These are phyloP conservation scores for Hyperopisus bebe DNA, from an alignment of 2,113 vertebrate genomes.

Conservation along the genomic window DNA sequence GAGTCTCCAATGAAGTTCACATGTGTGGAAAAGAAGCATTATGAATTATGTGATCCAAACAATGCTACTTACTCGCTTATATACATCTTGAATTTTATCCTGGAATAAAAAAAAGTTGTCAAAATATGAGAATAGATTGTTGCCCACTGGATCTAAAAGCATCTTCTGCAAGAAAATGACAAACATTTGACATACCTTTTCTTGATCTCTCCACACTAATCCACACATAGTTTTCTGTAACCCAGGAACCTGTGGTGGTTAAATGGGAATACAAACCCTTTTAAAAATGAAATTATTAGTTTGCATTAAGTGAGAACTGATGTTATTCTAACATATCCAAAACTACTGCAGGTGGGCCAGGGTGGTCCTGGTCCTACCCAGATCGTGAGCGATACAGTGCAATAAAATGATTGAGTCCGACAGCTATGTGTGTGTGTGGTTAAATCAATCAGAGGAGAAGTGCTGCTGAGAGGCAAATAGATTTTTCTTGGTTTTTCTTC, in stretches of 20 bases:
- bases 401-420: not conserved
- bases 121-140: slow-evolving; percentile 34
- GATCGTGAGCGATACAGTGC: not conserved
- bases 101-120: slow-evolving; percentile 6
- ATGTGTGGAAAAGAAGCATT: not conserved
- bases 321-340: not conserved
- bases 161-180: slow-evolving; percentile 35
- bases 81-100: slow-evolving; percentile 43
- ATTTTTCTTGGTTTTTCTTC: not conserved
- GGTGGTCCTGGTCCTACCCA: too few species aligned
- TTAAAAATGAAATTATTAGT: not conserved
- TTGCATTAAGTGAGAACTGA: not conserved
- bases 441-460: not conserved
- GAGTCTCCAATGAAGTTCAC: not conserved
- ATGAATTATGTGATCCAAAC: not conserved
- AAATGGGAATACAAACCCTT: not conserved
- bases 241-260: slow-evolving; percentile 41
- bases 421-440: not conserved
- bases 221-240: slow-evolving; percentile 42
- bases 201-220: slow-evolving; percentile 42
- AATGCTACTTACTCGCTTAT: slow-evolving; percentile 35
- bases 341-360: not conserved
- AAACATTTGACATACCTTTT: slow-evolving; percentile 49
- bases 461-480: not conserved
- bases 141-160: slow-evolving; percentile 50